Conservation (phyloP, 2,113 vertebrate genomes). For the Regulus satrapa region DNA sequence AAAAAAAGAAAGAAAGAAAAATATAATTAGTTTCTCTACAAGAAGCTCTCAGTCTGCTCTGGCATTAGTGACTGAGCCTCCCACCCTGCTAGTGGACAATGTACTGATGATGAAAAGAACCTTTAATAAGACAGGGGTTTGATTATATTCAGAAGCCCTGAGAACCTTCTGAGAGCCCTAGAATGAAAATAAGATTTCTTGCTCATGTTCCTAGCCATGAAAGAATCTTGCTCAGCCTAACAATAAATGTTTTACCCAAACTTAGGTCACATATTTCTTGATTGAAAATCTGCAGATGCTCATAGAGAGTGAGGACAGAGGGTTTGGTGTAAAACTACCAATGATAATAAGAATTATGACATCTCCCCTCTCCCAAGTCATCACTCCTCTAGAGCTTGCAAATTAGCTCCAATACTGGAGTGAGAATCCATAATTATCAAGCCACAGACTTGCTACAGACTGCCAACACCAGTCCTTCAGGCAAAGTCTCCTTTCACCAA, state of each 20-base stretch:
- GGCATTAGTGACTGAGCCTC: conserved; percentile 38
- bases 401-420: background rate
- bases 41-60: conserved; percentile 5
- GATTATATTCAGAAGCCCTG: conserved; percentile 13
- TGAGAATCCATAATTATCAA: background rate
- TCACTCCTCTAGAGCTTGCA: background rate
- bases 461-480: background rate
- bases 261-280: background rate
- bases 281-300: background rate
- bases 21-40: conserved; percentile 42
- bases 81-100: conserved; percentile 10
- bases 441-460: background rate
- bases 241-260: background rate
- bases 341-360: background rate
- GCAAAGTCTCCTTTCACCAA: background rate
- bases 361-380: background rate
- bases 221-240: background rate
- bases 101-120: conserved; percentile 15
- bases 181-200: background rate
- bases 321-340: background rate
- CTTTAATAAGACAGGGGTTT: background rate
- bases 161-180: background rate
- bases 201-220: background rate
- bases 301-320: background rate
- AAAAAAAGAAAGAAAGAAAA: background rate